Evolutionary conservation across 2,113 vertebrate genomes (phyloP), one percentile per base, ranked within the genome.

Genomic region (Anguilla japonica): DNA sequence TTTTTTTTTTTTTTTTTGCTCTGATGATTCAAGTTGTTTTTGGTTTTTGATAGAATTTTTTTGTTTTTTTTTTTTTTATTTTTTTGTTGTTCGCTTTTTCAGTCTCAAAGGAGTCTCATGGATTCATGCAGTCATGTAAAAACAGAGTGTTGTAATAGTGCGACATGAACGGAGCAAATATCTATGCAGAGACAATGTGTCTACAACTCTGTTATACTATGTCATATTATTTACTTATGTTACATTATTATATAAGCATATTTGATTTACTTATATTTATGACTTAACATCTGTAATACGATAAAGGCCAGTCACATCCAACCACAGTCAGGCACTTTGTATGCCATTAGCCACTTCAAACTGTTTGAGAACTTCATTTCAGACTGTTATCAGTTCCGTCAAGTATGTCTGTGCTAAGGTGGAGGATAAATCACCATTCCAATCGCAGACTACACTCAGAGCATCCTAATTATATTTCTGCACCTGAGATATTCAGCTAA

Each of bases 61-160:
- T 13, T 53, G 5, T 53, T 53, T 13, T 13, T 53, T 53, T 53
- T 53, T 3, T 0, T 80, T 13, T 13, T 53, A 7, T 53, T 53
- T 3, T 0, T 80, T 16, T 80, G 2, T 80, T 34, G 4, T 81
- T 9, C 41, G 79, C 0, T 41, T 81, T 81, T 81, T 20, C 22
- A 34, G 78, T 34, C 80, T 43, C 80, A 43, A 22, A 75, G 71
- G 71, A 29, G 11, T 13, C 85, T 85, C 80, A 50, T 26, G 83
- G 43, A 84, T 53, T 79, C 9, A 2, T 57, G 79, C 26, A 81
- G 85, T 67, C 83, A 46, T 84, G 29, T 63, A 67, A 50, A 83
- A 84, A 85, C 56, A 53, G 40, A 79, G 46, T 89, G 34, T 60
- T 26, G 50, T 84, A 41, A 57, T 71, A 86, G 82, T 82, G 60